phyloP scores from a whole-genome alignment of 2,797 vertebrate genomes.

The Acomys russatus region DNA sequence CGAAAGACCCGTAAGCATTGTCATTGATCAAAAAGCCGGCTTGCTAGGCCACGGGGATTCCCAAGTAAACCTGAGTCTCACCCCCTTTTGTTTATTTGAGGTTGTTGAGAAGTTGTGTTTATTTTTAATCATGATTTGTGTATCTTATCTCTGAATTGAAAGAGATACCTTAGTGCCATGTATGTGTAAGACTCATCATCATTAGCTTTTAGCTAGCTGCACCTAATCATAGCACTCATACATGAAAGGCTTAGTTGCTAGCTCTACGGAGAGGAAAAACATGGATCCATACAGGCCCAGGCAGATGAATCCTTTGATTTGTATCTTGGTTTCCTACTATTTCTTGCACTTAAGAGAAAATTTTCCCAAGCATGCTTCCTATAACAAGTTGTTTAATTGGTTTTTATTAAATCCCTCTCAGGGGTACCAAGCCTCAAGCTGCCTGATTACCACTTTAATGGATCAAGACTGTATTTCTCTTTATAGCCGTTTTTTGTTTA shows the following conservation, averaged over 20 bases:
- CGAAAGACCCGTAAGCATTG: constrained; percentile 95
- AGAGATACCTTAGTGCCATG: background rate
- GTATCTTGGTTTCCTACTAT: constrained; percentile 1
- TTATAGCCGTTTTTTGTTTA: constrained; percentile 57
- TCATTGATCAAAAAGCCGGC: background rate
- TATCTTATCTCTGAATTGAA: constrained; percentile 19
- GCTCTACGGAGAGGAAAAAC: background rate
- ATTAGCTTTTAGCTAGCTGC: background rate
- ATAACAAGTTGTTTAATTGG: constrained; percentile 68
- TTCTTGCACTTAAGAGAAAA: constrained; percentile 58
- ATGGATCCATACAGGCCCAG: background rate
- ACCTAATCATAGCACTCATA: background rate
- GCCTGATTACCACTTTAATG: constrained; percentile 74
- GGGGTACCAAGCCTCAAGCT: constrained; percentile 74
- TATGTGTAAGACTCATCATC: background rate
- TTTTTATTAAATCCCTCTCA: constrained; percentile 81
- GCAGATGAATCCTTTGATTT: background rate
- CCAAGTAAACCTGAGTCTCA: background rate
- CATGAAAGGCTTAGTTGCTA: background rate
- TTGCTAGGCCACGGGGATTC: background rate
- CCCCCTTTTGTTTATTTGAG: background rate
- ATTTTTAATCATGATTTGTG: background rate
- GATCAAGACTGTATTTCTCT: constrained; percentile 73
- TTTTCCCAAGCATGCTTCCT: constrained; percentile 60
- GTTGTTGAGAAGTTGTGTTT: constrained; percentile 17